These are phyloP conservation scores for Teleogryllus oceanicus DNA, from an alignment of 2,888 invertebrate species.

Conservation along the genomic window DNA sequence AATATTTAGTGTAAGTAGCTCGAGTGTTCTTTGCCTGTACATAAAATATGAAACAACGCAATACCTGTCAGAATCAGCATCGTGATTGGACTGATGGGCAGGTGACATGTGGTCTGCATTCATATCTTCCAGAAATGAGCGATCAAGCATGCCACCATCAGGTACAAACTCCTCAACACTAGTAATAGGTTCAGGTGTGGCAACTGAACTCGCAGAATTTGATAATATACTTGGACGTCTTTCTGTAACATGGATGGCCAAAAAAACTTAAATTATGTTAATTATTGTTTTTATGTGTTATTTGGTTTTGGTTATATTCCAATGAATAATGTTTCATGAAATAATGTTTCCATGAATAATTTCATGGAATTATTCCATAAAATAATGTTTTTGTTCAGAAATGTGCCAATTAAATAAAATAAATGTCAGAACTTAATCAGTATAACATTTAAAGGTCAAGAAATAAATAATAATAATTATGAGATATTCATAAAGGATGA, in stretches of 20 bases:
- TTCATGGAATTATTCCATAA: too few relatives aligned
- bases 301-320: too few relatives aligned
- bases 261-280: too few relatives aligned
- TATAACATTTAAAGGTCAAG: too few relatives aligned
- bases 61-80: conserved; percentile 57
- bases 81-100: conserved; percentile 40
- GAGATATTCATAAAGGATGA: too few relatives aligned
- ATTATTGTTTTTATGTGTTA: too few relatives aligned
- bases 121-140: conserved; percentile 70
- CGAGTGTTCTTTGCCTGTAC: background rate
- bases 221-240: conserved; percentile 30
- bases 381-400: too few relatives aligned
- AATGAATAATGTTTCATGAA: too few relatives aligned
- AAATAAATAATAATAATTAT: too few relatives aligned
- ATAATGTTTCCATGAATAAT: too few relatives aligned
- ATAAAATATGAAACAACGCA: background rate
- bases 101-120: conserved; percentile 37
- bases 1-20: background rate
- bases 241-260: background rate
- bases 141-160: conserved; percentile 69
- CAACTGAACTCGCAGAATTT: conserved; percentile 31
- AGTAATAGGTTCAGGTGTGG: conserved; percentile 41
- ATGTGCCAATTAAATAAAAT: too few relatives aligned
- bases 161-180: conserved; percentile 71
- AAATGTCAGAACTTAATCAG: too few relatives aligned